Conservation (phyloP, 2,797 vertebrate genomes). For the Oreochromis mossambicus region DNA sequence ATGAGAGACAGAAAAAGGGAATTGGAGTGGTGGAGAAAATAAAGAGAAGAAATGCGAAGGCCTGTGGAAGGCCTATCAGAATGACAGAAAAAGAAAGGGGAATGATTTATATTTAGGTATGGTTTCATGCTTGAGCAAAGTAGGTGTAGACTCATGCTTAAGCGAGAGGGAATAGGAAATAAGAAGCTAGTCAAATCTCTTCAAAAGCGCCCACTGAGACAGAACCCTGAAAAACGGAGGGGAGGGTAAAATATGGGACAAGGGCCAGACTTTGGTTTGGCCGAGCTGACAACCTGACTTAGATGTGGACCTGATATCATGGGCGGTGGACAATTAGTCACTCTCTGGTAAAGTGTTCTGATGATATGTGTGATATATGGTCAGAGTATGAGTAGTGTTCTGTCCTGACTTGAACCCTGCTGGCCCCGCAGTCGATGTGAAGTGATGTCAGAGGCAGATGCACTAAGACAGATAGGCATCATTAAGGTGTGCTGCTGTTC, state of each 20-base stretch:
- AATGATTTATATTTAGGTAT: slow-evolving; percentile 63
- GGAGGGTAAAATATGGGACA: not conserved
- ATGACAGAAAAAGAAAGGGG: slow-evolving; percentile 53
- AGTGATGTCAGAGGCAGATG: slow-evolving; percentile 24
- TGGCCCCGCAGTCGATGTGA: slow-evolving; percentile 17
- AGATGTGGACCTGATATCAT: slow-evolving; percentile 31
- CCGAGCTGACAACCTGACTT: slow-evolving; percentile 28
- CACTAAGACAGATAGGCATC: slow-evolving; percentile 39
- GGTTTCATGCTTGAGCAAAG: slow-evolving; percentile 42
- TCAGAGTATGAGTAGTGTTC: not conserved
- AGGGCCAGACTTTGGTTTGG: slow-evolving; percentile 9
- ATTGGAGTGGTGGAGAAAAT: not conserved
- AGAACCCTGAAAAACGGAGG: slow-evolving; percentile 14
- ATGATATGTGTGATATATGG: slow-evolving; percentile 40
- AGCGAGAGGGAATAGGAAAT: slow-evolving; percentile 15
- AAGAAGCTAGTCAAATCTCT: slow-evolving; percentile 28
- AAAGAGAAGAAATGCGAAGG: slow-evolving; percentile 42
- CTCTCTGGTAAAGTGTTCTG: slow-evolving; percentile 37
- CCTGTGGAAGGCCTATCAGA: slow-evolving; percentile 22
- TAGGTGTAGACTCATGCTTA: slow-evolving; percentile 14
- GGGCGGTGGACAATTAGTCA: slow-evolving; percentile 52
- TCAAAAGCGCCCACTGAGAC: slow-evolving; percentile 9
- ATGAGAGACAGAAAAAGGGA: slow-evolving; percentile 6
- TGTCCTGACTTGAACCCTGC: slow-evolving; percentile 47
- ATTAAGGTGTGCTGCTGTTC: slow-evolving; percentile 35